Percentiles rank a stretch among this genome's conserved stretches.
Conservation (phyloP, 2,888 invertebrate species). For the Empis stercorea region DNA sequence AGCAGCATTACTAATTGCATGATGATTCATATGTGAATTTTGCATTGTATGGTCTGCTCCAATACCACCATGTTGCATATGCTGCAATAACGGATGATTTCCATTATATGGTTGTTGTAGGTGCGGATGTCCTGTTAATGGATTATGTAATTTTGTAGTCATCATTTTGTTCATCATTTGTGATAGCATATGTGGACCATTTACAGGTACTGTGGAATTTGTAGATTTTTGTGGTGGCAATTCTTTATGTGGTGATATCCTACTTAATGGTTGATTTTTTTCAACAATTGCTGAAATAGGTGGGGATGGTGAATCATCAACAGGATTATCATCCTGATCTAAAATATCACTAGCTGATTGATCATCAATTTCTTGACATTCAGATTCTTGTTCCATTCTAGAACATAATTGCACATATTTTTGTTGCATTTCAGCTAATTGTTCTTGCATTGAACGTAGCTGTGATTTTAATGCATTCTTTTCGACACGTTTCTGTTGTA, state of each 20-base stretch:
- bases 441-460: slow-evolving; percentile 75
- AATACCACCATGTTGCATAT: slow-evolving; percentile 33
- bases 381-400: slow-evolving; percentile 67
- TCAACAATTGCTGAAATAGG: slow-evolving; percentile 20
- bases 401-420: slow-evolving; percentile 79
- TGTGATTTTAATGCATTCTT: slow-evolving; percentile 78
- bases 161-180: slow-evolving; percentile 56
- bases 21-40: slow-evolving; percentile 41
- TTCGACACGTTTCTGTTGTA: slow-evolving; percentile 73
- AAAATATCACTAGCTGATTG: slow-evolving; percentile 48
- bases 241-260: slow-evolving; percentile 18
- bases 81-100: slow-evolving; percentile 43
- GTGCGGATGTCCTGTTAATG: slow-evolving; percentile 39
- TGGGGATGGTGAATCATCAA: slow-evolving; percentile 25
- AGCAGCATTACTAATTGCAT: slow-evolving; percentile 47
- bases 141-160: slow-evolving; percentile 46
- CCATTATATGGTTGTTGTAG: slow-evolving; percentile 49
- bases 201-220: slow-evolving; percentile 14
- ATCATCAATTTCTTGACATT: slow-evolving; percentile 62
- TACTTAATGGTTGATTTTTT: slow-evolving; percentile 17
- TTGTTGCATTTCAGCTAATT: slow-evolving; percentile 82
- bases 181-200: slow-evolving; percentile 44
- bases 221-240: slow-evolving; percentile 25
- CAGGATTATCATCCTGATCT: slow-evolving; percentile 40
- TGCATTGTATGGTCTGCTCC: slow-evolving; percentile 24